A percentile compares a stretch with the other conserved stretches of the same genome.
These are phyloP conservation scores for Arrhamphus sclerolepis DNA, from an alignment of 2,797 vertebrate species.

Conservation along the genomic window DNA sequence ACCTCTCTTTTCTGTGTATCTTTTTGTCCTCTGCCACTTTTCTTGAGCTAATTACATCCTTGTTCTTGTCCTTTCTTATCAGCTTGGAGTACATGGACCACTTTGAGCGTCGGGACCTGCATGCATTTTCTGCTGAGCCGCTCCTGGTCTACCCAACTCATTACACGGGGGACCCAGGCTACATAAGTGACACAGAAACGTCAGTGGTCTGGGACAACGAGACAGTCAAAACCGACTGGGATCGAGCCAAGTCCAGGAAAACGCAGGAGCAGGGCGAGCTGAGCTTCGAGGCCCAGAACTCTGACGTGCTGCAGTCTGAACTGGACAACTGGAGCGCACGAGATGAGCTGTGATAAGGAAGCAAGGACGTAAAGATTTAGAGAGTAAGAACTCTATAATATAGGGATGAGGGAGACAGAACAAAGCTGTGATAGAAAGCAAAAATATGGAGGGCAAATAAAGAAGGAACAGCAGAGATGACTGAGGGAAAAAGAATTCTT, in stretches of 20 bases:
- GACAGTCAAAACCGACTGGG: slow-evolving; percentile 85
- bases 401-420: slow-evolving; percentile 30
- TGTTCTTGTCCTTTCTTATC: slow-evolving; percentile 18
- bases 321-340: slow-evolving; percentile 85
- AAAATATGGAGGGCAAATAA: slow-evolving; percentile 2
- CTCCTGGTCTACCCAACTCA: slow-evolving; percentile 89
- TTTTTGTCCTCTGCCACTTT: not conserved
- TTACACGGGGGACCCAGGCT: slow-evolving; percentile 88
- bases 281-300: slow-evolving; percentile 85
- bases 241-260: slow-evolving; percentile 86
- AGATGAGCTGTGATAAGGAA: slow-evolving; percentile 84
- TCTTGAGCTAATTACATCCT: slow-evolving; percentile 13
- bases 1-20: not conserved
- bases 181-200: slow-evolving; percentile 91
- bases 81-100: slow-evolving; percentile 83
- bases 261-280: slow-evolving; percentile 85
- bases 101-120: slow-evolving; percentile 83
- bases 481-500: slow-evolving; percentile 11
- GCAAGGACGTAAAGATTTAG: not conserved
- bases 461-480: slow-evolving; percentile 12
- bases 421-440: slow-evolving; percentile 45
- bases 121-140: slow-evolving; percentile 87
- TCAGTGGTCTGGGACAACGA: slow-evolving; percentile 90
- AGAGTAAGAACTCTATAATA: slow-evolving; percentile 15
- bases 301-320: slow-evolving; percentile 86